phyloP scores from a whole-genome alignment of 2,797 vertebrate species.

The Menidia menidia region DNA sequence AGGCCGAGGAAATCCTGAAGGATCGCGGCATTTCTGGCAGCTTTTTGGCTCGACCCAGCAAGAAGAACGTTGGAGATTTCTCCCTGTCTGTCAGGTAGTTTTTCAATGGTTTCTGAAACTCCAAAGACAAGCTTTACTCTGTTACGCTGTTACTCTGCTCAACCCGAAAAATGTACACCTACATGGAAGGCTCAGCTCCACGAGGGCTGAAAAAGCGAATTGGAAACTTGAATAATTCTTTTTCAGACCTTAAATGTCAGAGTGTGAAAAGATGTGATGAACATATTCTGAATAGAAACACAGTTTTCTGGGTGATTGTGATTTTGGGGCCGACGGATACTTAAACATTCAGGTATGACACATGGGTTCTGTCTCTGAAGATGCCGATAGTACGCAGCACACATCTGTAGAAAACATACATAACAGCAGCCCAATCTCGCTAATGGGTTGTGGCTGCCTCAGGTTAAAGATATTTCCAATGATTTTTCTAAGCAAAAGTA shows the following conservation, averaged over 20 bases:
- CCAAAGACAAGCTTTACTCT: too few species aligned
- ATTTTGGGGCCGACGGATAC: too few species aligned
- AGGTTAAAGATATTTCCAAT: slow-evolving; percentile 2
- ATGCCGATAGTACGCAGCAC: too few species aligned
- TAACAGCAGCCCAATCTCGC: background rate
- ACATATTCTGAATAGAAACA: background rate
- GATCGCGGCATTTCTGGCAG: slow-evolving; percentile 90
- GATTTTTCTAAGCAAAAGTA: too few species aligned
- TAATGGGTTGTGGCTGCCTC: background rate
- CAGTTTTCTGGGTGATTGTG: slow-evolving; percentile 2
- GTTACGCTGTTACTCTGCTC: background rate
- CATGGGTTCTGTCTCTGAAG: too few species aligned
- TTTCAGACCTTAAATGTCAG: background rate
- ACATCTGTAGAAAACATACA: background rate
- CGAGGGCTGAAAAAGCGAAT: background rate
- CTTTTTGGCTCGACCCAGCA: slow-evolving; percentile 94
- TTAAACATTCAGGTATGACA: too few species aligned
- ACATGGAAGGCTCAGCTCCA: background rate
- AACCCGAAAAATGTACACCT: background rate
- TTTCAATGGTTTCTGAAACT: background rate
- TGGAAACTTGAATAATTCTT: slow-evolving; percentile 1
- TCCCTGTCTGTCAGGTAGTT: slow-evolving; percentile 94
- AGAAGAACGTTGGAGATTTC: slow-evolving; percentile 92
- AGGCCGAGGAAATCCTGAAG: slow-evolving; percentile 92
- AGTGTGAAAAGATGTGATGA: background rate